Evolutionary conservation across 2,797 vertebrate genomes (phyloP).

Genomic region (Hylomyscus alleni): DNA sequence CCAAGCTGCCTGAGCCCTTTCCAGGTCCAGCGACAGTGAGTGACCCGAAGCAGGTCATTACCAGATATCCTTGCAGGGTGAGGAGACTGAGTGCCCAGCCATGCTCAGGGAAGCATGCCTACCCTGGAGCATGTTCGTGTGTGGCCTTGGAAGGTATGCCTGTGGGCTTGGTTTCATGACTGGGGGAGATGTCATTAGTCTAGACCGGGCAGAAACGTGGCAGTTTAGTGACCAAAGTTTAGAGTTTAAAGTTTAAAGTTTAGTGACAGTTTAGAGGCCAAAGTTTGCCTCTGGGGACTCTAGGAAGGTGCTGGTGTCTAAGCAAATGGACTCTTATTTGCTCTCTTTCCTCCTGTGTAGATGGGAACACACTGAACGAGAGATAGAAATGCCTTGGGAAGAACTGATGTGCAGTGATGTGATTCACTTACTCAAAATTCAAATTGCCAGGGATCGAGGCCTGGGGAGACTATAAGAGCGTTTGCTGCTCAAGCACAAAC

Average conservation of each 20-base stretch:
- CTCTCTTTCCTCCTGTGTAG: not conserved
- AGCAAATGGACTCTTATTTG: not conserved
- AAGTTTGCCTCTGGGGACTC: not conserved
- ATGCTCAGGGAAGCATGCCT: slow-evolving; percentile 10
- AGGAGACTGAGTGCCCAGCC: slow-evolving; percentile 66
- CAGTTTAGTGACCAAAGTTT: not conserved
- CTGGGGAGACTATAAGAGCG: not conserved
- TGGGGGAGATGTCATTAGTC: not conserved
- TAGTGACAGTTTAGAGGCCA: too few relatives aligned
- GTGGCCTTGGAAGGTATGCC: not conserved
- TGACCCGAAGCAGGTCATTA: slow-evolving; percentile 75
- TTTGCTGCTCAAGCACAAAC: not conserved
- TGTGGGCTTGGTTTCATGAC: not conserved
- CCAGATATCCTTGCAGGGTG: slow-evolving; percentile 66
- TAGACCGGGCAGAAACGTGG: not conserved
- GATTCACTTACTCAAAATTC: not conserved
- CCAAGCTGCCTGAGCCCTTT: not conserved
- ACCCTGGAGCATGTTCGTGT: rapidly evolving
- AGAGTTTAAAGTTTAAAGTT: too few relatives aligned
- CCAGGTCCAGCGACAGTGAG: slow-evolving; percentile 22
- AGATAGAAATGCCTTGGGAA: not conserved
- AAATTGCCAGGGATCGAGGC: not conserved
- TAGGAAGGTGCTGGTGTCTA: not conserved
- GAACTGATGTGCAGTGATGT: not conserved
- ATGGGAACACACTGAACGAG: not conserved